Evolutionary conservation across 2,113 vertebrate genomes (phyloP), one percentile per base, ranked within the genome.

Genomic region (Salminus brasiliensis): DNA sequence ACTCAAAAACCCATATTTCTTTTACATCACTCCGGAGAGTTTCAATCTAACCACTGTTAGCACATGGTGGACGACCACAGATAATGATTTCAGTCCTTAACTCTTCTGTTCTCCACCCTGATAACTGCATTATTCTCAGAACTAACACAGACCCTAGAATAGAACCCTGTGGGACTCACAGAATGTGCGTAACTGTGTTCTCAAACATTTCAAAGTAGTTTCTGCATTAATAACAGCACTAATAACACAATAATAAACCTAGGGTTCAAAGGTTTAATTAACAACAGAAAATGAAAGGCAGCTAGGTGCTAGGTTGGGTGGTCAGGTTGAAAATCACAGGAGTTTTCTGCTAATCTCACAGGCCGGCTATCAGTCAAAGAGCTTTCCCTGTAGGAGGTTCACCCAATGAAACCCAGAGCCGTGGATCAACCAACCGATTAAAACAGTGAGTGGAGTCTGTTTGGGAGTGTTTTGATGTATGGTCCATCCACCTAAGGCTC

Each of bases 311-410:
- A 52, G 18, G 18, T 23, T 55, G 8, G 8, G 23, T 4, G 25
- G n/a, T 0, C 10, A 55, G 52, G 6, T 2, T 55, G 9, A 55
- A 55, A 55, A 55, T 25, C 52, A 55, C n/a, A 25, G 52, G 52
- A 55, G 13, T 55, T 25, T n/a, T 23, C 52, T 7, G 9, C 9
- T 55, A 25, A 55, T 4, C 4, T 55, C 45, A 76, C 25, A 76
- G 30, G 10, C 4, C 49, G 72, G 78, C 18, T 39, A 71, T 73
- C 85, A 87, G 78, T 71, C 78, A 83, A 69, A 67, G 85, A 93
- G 89, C 91, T 91, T 90, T 88, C 81, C 70, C 86, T 83, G 36
- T 49, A 68, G 91, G 91, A 94, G 93, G 89, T 91, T 92, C 90
- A 88, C 85, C 85, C 57, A 65, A 55, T 71, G 72, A 74, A 85